Evolutionary conservation across 1,140 invertebrate species (phyloP), one percentile per base, ranked within the genome.

Genomic region (Babylonia areolata): DNA sequence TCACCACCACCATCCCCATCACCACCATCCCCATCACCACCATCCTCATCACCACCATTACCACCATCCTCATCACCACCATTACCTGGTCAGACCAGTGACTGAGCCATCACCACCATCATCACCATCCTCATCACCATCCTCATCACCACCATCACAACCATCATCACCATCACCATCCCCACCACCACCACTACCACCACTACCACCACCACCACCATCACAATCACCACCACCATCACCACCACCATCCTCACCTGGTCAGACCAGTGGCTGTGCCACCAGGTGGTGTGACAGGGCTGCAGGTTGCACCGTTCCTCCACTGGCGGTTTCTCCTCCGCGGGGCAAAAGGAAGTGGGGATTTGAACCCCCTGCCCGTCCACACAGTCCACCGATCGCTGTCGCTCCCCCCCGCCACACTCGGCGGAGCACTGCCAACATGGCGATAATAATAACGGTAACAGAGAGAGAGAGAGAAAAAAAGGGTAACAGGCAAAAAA

Each of bases 321-420:
- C 51, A 51, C 80, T 23, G 93, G 89, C 42, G 91, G 91, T 17
- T 71, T 82, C 20, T 94, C 93, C 58, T 90, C 91, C 17, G 71
- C 86, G 28, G 88, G 84, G 82, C 95, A 95, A 9, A 91, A 73
- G 88, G 88, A 81, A 87, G 89, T 82, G 93, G 87, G 94, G 93
- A 91, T 90, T 93, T 78, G 88, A 89, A 31, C 86, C 87, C 86
- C 90, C 90, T 85, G 93, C 93, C 95, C 93, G 94, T 91, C 94
- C 39, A 96, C 93, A 90, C 97, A 97, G 82, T 95, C 94, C 0
- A 96, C 94, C 28, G 95, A 82, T 95, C 95, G 81, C n/a, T 81
- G 93, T 87, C 96, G 95, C 35, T 95, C 94, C 0, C 96, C 96
- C 46, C 95, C 92, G 17, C 96, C 96, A 87, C 96, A 96, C 5